Base-by-base conservation (phyloP, 2,113 vertebrate species). In the Chaetops frenatus region DNA sequence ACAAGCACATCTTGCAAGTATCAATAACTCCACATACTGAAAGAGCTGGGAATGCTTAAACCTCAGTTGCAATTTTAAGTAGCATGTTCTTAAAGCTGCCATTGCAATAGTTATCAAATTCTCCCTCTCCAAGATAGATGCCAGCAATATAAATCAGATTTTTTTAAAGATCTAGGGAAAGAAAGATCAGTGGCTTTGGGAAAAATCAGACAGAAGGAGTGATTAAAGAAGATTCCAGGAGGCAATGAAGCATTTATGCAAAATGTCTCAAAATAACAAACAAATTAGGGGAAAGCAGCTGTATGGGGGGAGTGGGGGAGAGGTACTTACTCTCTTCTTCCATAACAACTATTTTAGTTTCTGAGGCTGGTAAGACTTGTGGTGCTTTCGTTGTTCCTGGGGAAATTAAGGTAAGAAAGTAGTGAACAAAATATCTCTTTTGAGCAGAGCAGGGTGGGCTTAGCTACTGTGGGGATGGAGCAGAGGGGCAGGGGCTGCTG, bases 341-440 rank as follows among this genome's bases (percentile, higher is more conserved):
- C 95, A 97, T 97, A 96, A 97, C 91, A 97, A 97, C 95, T 97
- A 97, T 96, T 96, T 97, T 97, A 97, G 95, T 96, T 97, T 97
- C 97, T 96, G 97, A 96, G 78, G 96, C 95, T 93, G 95, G 95
- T 92, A 97, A 97, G 94, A 97, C 95, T 96, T 96, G 97, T 96
- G 95, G 92, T 89, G 92, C 88, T 95, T 94, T 97, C 95, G 96
- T 97, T 97, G 95, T 96, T 96, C 97, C 97, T 97, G 81, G 94
- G 95, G 81, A 97, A 96, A 97, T 97, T 96, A 97, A 97, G 97
- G 95, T 93, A 96, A 97, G 97, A 97, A 86, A 96, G 95, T 77
- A 81, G 85, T 97, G 91, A 95, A 96, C 93, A 97, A 94, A 97
- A 95, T 70, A 53, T 92, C 77, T 92, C 25, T 71, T 86, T 47